Evolutionary conservation across 2,888 invertebrate genomes (phyloP).

Genomic region (Apamea monoglypha): DNA sequence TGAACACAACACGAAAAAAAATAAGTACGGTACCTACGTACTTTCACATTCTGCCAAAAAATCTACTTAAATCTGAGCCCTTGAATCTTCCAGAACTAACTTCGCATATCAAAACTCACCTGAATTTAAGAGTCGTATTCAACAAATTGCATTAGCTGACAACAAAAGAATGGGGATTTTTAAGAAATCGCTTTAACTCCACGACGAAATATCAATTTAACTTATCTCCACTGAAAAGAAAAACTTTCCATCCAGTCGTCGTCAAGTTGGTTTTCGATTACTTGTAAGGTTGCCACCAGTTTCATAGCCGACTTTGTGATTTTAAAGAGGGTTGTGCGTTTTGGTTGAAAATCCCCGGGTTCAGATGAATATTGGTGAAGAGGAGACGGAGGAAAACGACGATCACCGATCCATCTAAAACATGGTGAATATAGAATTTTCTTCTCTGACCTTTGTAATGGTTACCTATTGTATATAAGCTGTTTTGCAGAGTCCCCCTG

Average conservation of each 20-base stretch:
- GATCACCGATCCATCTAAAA: no score
- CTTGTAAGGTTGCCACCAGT: constrained; percentile 52
- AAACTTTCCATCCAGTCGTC: constrained; percentile 65
- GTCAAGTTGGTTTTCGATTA: constrained; percentile 68
- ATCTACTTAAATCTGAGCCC: background rate
- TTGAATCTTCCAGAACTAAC: background rate
- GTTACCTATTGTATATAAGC: no score
- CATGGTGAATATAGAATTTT: no score
- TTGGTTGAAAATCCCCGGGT: background rate
- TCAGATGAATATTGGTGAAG: background rate
- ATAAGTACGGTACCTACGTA: background rate
- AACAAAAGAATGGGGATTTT: constrained; percentile 42
- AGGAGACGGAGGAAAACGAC: no score
- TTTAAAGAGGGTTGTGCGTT: background rate
- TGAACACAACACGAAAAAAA: background rate
- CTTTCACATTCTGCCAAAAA: background rate
- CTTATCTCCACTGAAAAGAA: constrained; percentile 71
- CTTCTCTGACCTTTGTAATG: no score
- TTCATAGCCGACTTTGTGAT: background rate
- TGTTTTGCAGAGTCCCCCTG: no score
- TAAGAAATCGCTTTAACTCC: constrained; percentile 65
- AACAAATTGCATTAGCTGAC: constrained; percentile 51
- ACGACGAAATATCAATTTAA: constrained; percentile 73
- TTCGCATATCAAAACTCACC: constrained; percentile 22
- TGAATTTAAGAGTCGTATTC: constrained; percentile 25